These are phyloP conservation scores for Lagria hirta DNA, from an alignment of 2,888 invertebrate genomes.

Conservation along the genomic window DNA sequence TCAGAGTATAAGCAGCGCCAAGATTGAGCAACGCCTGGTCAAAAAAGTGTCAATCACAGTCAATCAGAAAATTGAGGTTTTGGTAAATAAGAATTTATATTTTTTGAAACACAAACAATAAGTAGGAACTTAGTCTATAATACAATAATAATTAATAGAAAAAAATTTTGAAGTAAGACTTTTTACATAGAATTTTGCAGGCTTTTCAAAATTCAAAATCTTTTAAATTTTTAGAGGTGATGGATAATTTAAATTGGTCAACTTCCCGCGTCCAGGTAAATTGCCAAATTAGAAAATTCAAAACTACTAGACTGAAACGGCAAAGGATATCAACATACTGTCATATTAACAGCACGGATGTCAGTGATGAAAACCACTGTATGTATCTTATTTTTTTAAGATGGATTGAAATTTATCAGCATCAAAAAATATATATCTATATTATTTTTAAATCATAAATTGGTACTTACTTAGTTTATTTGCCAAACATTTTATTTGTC, in stretches of 20 bases:
- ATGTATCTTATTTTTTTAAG: constrained; percentile 12
- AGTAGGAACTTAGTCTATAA: constrained; percentile 7
- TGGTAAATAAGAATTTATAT: constrained; percentile 9
- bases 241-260: constrained; percentile 10
- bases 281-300: constrained; percentile 7
- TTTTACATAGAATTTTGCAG: constrained; percentile 5
- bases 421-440: constrained; percentile 14
- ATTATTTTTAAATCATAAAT: constrained; percentile 18
- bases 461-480: constrained; percentile 14
- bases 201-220: constrained; percentile 8
- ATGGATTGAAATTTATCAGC: constrained; percentile 15
- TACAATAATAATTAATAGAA: constrained; percentile 7
- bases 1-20: constrained; percentile 6
- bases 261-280: constrained; percentile 7
- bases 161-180: constrained; percentile 4
- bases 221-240: constrained; percentile 6
- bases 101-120: constrained; percentile 11
- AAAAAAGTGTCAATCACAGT: constrained; percentile 11
- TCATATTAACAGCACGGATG: constrained; percentile 6
- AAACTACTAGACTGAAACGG: constrained; percentile 5
- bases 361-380: constrained; percentile 6
- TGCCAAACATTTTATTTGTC: constrained; percentile 15
- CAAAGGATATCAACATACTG: constrained; percentile 6
- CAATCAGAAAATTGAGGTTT: constrained; percentile 10
- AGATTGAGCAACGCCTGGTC: constrained; percentile 5